These are phyloP conservation scores for Cheirogaleus medius DNA, from an alignment of 2,113 vertebrate genomes.

Conservation along the genomic window DNA sequence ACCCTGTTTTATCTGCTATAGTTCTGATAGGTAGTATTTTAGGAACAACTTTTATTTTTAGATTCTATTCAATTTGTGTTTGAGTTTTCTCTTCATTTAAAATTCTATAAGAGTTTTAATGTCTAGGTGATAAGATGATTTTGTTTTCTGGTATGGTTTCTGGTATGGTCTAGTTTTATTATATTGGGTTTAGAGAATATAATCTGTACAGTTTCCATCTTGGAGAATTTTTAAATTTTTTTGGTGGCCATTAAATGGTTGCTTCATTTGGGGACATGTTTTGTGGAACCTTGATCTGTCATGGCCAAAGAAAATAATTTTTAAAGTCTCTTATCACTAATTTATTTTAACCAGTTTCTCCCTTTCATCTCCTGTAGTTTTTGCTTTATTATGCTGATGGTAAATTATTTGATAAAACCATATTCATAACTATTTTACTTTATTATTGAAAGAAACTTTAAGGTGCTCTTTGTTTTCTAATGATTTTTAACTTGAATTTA, in stretches of 20 bases:
- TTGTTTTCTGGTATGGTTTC: neutral
- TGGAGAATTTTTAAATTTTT: neutral
- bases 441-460: neutral
- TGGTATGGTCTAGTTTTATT: neutral
- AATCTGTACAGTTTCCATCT: neutral
- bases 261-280: neutral
- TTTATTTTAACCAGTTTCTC: neutral
- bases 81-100: neutral
- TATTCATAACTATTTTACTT: neutral
- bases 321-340: neutral
- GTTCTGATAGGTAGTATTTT: neutral
- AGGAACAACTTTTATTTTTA: neutral
- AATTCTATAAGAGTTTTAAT: neutral
- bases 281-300: neutral
- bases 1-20: neutral
- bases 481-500: neutral
- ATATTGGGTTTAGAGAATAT: neutral
- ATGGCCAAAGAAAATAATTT: neutral
- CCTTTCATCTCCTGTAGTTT: neutral
- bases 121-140: neutral
- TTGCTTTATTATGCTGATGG: neutral
- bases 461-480: neutral
- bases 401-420: neutral
- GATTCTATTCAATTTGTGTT: neutral
- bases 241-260: neutral